Evolutionary conservation across 2,888 invertebrate species (phyloP).

Genomic region (Liodrosophila aerea): DNA sequence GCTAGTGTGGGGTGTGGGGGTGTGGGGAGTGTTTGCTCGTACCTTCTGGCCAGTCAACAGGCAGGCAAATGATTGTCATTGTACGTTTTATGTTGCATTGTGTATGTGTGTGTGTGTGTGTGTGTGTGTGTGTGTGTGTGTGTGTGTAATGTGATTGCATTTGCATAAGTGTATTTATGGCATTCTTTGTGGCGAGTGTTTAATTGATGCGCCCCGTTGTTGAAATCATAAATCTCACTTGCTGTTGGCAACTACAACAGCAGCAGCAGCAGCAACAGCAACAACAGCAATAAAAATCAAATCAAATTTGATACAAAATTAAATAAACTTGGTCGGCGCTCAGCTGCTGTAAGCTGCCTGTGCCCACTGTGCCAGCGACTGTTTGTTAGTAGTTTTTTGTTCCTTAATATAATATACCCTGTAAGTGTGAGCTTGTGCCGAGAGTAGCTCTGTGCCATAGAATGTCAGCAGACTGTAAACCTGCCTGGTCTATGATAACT

Average conservation of each 20-base stretch:
- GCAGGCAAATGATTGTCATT: constrained; percentile 52
- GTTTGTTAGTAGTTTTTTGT: constrained; percentile 25
- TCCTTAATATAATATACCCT: constrained; percentile 20
- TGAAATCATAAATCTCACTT: constrained; percentile 50
- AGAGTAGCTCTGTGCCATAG: not conserved
- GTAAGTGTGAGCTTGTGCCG: not conserved
- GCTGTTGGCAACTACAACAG: constrained; percentile 9
- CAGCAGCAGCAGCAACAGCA: constrained; percentile 8
- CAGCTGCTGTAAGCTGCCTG: constrained; percentile 31
- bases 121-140: constrained; percentile 1
- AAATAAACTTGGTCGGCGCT: constrained; percentile 60
- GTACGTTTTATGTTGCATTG: constrained; percentile 47
- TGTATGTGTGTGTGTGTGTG: constrained; percentile 3
- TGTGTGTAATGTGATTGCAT: constrained; percentile 5
- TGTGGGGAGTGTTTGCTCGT: not conserved
- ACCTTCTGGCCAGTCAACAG: constrained; percentile 17
- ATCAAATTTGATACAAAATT: constrained; percentile 69
- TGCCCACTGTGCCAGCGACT: constrained; percentile 19
- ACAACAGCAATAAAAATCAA: constrained; percentile 47
- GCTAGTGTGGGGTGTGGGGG: not conserved
- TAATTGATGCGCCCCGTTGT: constrained; percentile 46
- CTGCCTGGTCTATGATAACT: too few relatives aligned
- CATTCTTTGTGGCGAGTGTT: constrained; percentile 22
- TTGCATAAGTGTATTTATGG: constrained; percentile 24
- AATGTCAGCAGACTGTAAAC: too few relatives aligned